Evolutionary conservation across 2,113 vertebrate species (phyloP), one percentile per base, ranked within the genome.

Genomic region (Neotragus pygmaeus): DNA sequence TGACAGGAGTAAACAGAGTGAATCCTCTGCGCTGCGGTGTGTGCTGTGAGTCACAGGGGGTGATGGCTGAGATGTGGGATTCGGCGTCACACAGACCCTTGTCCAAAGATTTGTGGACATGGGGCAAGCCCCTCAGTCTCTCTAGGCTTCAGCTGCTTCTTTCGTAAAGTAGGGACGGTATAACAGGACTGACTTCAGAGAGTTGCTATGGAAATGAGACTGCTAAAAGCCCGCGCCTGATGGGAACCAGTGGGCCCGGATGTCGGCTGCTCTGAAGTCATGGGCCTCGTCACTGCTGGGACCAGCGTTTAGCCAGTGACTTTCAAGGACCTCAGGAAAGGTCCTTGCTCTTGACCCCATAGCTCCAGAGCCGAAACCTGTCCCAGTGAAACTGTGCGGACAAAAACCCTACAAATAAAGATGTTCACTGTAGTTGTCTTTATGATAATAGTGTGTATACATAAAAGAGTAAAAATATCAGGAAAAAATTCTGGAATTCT

Each of bases 61-160:
- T 0, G 36, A 1, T 0, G 36, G 49, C 0, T 0, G 60, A 9
- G 51, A 0, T 2, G 28, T 11, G 23, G 83, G 36, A 1, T 12
- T 51, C 5, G 16, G 73, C 0, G 0, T 36, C 12, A 6, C 12
- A 36, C 19, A 19, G 45, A n/a, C 7, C 23, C 3, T 25, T 4
- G 0, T 7, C 27, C 27, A 17, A 11, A 53, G n/a, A 13, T 2
- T 12, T 47, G 2, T 2, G 53, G 28, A 27, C 30, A 0, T 0
- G 0, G 8, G 33, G 33, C 10, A 30, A 23, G 73, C 13, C 0
- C 39, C 23, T n/a, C 7, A 2, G 6, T n/a, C 15, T 45, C 4
- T 1, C 82, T 12, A 7, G 23, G n/a, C 27, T 51, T 64, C 8
- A 1, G 8, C 15, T 12, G 16, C 89, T 39, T 55, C 70, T 55